Percentiles rank a stretch among this genome's conserved stretches.
phyloP scores from a whole-genome alignment of 2,888 invertebrate species.

The Chaetogeoica ovagalla region DNA sequence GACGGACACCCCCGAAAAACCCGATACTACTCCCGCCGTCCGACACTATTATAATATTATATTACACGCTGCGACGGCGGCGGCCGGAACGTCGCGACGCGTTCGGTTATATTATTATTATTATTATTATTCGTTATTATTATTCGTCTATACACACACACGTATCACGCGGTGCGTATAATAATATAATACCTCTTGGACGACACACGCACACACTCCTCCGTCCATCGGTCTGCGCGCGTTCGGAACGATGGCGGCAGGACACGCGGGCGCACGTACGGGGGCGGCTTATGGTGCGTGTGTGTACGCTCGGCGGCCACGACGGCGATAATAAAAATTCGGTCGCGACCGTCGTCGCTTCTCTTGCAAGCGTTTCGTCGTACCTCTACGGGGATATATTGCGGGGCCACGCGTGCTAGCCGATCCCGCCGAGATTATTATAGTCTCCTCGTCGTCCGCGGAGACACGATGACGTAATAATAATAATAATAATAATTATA shows the following conservation, averaged over 20 bases:
- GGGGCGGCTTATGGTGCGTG: not conserved
- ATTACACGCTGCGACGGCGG: slow-evolving; percentile 18
- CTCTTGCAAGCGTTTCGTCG: no score
- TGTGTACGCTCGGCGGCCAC: not conserved
- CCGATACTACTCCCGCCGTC: slow-evolving; percentile 31
- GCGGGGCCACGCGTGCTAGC: not conserved
- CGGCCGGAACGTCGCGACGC: not conserved
- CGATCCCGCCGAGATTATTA: not conserved
- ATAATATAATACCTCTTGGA: not conserved
- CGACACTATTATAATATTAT: slow-evolving; percentile 24
- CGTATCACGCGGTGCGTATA: slow-evolving; percentile 2
- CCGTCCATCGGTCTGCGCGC: no score
- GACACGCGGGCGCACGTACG: not conserved
- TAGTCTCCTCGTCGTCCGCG: not conserved
- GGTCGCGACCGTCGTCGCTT: not conserved
- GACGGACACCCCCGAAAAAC: slow-evolving; percentile 50
- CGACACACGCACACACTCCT: not conserved
- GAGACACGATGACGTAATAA: no score
- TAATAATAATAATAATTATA: no score
- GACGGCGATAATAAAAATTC: slow-evolving; percentile 25
- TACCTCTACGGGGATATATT: no score
- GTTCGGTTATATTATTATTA: not conserved
- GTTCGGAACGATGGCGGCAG: no score
- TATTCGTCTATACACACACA: not conserved
- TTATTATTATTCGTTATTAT: not conserved